phyloP scores from a whole-genome alignment of 2,113 vertebrate genomes.

The Mormyrus iriodes region DNA sequence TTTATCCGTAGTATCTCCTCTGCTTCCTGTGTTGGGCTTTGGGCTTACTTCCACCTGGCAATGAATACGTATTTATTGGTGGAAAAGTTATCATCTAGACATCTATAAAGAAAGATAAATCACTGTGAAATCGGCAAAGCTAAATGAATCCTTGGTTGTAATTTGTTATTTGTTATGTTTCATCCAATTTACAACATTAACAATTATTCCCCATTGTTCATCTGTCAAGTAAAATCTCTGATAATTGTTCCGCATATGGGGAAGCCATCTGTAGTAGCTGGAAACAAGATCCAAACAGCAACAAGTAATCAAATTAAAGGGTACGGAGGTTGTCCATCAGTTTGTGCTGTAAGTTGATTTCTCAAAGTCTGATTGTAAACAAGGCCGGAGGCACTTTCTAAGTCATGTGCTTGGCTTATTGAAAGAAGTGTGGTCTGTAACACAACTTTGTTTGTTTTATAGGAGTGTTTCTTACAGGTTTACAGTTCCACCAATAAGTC shows the following conservation, averaged over 20 bases:
- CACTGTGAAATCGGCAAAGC: not conserved
- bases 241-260: not conserved
- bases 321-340: not conserved
- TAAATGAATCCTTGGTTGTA: not conserved
- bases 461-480: not conserved
- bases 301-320: not conserved
- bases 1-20: not conserved
- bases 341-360: not conserved
- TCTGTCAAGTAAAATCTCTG: not conserved
- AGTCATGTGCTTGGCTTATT: not conserved
- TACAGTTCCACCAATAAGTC: not conserved
- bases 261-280: not conserved
- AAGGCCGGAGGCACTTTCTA: not conserved
- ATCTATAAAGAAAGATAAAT: not conserved
- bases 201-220: not conserved
- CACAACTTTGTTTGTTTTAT: not conserved
- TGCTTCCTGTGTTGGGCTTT: not conserved
- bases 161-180: not conserved
- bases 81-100: not conserved
- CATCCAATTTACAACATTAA: not conserved
- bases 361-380: not conserved
- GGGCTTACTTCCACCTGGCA: not conserved
- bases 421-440: not conserved
- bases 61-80: not conserved
- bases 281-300: not conserved